Conservation (phyloP, 2,888 invertebrate genomes). For the Campoplex capitator region DNA sequence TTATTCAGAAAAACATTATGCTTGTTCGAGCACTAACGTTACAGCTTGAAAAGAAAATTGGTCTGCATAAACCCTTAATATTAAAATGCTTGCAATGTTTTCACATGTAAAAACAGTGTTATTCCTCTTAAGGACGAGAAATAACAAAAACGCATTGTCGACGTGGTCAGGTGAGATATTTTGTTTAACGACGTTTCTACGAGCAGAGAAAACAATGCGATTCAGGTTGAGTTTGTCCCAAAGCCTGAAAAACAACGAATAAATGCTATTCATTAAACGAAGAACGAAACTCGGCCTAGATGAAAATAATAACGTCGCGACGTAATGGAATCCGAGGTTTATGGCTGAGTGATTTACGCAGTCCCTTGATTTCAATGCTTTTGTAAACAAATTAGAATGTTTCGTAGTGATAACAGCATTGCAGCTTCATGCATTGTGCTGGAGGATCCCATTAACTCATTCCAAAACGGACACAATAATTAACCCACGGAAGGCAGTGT, state of each 20-base stretch:
- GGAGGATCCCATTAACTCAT: neutral
- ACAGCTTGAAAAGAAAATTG: neutral
- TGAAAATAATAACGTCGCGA: neutral
- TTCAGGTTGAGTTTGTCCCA: neutral
- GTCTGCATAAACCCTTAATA: neutral
- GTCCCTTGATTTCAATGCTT: constrained; percentile 3
- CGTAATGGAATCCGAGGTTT: neutral
- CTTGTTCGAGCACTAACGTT: neutral
- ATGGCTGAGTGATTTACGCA: neutral
- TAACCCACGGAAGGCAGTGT: neutral
- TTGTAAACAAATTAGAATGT: constrained; percentile 24
- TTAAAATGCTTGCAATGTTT: neutral
- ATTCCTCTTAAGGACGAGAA: neutral
- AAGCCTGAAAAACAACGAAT: neutral
- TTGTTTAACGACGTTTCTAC: neutral
- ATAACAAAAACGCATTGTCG: neutral
- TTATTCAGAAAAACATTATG: neutral
- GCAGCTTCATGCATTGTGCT: neutral
- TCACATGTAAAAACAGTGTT: neutral
- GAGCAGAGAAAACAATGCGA: neutral
- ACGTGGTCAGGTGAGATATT: neutral
- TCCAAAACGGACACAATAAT: neutral
- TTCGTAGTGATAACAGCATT: neutral
- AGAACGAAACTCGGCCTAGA: neutral
- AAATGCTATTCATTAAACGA: neutral